Percentiles rank a stretch among this genome's conserved stretches.
Conservation (phyloP, 2,113 vertebrate species). For the Oreotrochilus melanogaster region DNA sequence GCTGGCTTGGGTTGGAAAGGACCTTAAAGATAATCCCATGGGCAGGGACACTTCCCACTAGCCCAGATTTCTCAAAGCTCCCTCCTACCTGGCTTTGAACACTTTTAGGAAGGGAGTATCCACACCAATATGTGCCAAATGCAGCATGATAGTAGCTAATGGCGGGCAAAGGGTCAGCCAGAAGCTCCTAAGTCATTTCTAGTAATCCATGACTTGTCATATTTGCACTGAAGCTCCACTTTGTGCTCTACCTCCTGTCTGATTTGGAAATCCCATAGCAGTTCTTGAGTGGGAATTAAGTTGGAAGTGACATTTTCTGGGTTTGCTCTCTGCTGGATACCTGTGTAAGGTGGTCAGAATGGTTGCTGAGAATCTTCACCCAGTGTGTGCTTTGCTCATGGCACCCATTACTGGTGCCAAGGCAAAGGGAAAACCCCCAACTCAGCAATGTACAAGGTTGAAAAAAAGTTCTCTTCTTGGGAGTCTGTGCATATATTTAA, state of each 20-base stretch:
- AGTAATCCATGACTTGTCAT: neutral
- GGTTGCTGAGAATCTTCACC: neutral
- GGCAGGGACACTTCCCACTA: no score
- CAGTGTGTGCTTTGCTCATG: neutral
- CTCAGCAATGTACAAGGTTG: neutral
- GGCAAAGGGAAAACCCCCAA: neutral
- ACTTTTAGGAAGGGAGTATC: no score
- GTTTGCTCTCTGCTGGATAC: neutral
- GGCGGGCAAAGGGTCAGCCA: neutral
- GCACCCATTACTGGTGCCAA: neutral
- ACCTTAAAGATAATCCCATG: no score
- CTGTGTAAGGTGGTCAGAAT: neutral
- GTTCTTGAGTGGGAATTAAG: neutral
- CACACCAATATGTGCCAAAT: neutral
- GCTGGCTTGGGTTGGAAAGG: no score
- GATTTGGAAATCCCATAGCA: neutral
- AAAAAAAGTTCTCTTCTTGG: neutral
- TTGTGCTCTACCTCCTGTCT: neutral
- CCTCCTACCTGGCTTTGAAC: no score
- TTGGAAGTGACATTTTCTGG: neutral
- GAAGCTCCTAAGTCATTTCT: neutral
- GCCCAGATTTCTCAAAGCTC: no score
- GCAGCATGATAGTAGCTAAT: neutral
- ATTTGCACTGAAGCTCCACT: neutral
- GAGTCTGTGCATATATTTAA: neutral